phyloP scores from a whole-genome alignment of 2,888 invertebrate genomes.

The Sarcophaga carnaria region DNA sequence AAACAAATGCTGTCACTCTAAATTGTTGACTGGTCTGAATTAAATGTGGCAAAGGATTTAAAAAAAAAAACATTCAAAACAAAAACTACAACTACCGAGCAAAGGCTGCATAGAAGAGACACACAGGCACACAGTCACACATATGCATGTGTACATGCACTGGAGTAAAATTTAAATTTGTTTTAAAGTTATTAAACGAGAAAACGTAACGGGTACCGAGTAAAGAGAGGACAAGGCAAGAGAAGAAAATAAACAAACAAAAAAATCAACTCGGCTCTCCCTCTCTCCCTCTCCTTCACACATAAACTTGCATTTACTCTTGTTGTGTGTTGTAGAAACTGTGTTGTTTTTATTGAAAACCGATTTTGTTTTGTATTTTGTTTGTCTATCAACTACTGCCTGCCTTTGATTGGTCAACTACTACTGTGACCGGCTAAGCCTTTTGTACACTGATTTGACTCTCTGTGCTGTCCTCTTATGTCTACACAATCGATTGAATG shows the following conservation, averaged over 20 bases:
- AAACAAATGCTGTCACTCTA: slow-evolving; percentile 68
- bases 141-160: neutral
- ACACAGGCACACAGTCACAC: neutral
- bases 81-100: slow-evolving; percentile 3
- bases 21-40: slow-evolving; percentile 68
- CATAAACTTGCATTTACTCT: neutral
- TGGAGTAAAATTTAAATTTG: slow-evolving; percentile 51
- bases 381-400: slow-evolving; percentile 6
- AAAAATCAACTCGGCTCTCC: slow-evolving; percentile 22
- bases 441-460: slow-evolving; percentile 26
- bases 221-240: neutral
- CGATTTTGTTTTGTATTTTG: slow-evolving; percentile 4
- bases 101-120: too few species aligned
- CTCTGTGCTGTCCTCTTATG: neutral
- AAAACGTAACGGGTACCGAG: neutral
- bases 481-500: slow-evolving; percentile 30
- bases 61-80: slow-evolving; percentile 9
- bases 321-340: too few species aligned
- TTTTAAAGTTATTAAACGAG: slow-evolving; percentile 31
- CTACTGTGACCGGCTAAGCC: neutral
- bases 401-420: slow-evolving; percentile 45
- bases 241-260: slow-evolving; percentile 46
- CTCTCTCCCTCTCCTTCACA: neutral
- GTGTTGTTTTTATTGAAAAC: neutral
- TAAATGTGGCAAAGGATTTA: slow-evolving; percentile 68